Percentiles rank a stretch among this genome's conserved stretches.
phyloP scores from a whole-genome alignment of 2,888 invertebrate genomes.

The Carpatolechia fugitivella region DNA sequence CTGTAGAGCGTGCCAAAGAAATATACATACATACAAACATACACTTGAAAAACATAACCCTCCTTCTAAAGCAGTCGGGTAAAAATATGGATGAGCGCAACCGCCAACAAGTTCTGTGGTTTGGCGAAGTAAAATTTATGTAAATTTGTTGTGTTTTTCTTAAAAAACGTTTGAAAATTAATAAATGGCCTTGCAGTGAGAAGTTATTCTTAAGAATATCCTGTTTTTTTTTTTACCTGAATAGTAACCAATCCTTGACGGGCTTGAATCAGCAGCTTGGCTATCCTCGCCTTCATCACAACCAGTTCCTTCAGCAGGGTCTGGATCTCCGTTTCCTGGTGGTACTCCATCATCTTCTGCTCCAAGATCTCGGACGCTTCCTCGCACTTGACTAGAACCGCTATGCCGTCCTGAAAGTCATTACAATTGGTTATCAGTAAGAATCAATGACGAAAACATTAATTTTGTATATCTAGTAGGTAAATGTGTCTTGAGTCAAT shows the following conservation, averaged over 20 bases:
- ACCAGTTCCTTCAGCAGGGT: conserved; percentile 76
- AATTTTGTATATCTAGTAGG: not conserved
- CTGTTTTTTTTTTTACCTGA: conserved; percentile 76
- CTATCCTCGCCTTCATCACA: conserved; percentile 82
- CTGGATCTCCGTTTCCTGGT: conserved; percentile 82
- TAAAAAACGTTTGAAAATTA: too few species aligned
- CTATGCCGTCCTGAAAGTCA: conserved; percentile 81
- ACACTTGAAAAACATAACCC: too few species aligned
- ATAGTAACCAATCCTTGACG: conserved; percentile 81
- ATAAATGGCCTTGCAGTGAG: too few species aligned
- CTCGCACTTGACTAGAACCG: conserved; percentile 84
- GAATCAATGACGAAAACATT: not conserved
- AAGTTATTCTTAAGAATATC: too few species aligned
- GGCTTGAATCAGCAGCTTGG: conserved; percentile 83
- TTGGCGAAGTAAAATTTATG: too few species aligned
- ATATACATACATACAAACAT: too few species aligned
- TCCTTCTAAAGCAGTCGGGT: too few species aligned
- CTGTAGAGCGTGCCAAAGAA: too few species aligned
- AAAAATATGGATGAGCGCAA: too few species aligned
- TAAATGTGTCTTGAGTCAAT: not conserved
- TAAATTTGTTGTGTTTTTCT: too few species aligned
- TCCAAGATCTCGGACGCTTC: conserved; percentile 83
- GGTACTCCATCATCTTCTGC: conserved; percentile 80
- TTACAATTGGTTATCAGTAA: not conserved
- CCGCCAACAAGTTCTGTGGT: too few species aligned